phyloP scores from a whole-genome alignment of 2,113 vertebrate species.

The Rana temporaria region DNA sequence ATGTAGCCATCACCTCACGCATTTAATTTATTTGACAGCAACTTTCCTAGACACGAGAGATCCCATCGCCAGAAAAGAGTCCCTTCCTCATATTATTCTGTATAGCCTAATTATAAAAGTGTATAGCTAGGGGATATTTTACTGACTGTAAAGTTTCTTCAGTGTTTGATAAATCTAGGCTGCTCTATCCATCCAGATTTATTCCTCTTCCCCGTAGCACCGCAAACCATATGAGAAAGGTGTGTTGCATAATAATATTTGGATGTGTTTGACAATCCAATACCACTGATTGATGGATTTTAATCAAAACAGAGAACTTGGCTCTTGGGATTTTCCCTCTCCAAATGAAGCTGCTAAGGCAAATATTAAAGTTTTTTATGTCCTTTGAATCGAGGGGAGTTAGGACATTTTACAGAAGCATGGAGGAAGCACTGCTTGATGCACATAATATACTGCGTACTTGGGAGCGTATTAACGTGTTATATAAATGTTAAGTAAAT shows the following conservation, averaged over 20 bases:
- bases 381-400: slow-evolving; percentile 21
- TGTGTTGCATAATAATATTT: slow-evolving; percentile 48
- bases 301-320: slow-evolving; percentile 47
- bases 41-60: slow-evolving; percentile 6
- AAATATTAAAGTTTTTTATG: slow-evolving; percentile 45
- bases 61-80: not conserved
- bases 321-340: slow-evolving; percentile 42
- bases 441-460: not conserved
- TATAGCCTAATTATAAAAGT: slow-evolving; percentile 42
- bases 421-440: not conserved
- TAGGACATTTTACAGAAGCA: slow-evolving; percentile 10
- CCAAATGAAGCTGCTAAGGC: slow-evolving; percentile 44
- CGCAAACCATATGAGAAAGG: slow-evolving; percentile 41
- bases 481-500: not conserved
- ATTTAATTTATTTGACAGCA: slow-evolving; percentile 11
- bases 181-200: slow-evolving; percentile 23
- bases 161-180: slow-evolving; percentile 28
- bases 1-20: not conserved
- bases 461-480: not conserved
- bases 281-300: slow-evolving; percentile 48
- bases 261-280: slow-evolving; percentile 48
- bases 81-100: slow-evolving; percentile 17
- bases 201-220: slow-evolving; percentile 35
- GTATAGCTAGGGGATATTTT: slow-evolving; percentile 34
- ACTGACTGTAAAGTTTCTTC: slow-evolving; percentile 31